phyloP scores from a whole-genome alignment of 2,113 vertebrate genomes.

The Felis catus region DNA sequence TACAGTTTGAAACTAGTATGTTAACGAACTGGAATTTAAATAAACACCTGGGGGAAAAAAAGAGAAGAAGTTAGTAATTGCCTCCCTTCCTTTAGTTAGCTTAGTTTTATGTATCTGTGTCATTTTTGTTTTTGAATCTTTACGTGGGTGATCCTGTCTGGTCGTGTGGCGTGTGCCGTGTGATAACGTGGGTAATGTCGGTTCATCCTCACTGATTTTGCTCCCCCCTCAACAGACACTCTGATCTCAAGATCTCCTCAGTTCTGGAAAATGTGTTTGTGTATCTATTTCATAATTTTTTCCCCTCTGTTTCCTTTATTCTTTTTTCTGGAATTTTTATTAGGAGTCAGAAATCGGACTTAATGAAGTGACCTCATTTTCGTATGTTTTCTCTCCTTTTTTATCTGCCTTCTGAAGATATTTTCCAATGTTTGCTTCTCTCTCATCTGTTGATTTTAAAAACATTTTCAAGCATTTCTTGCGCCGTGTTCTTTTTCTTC shows the following conservation, averaged over 20 bases:
- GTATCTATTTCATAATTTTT: background rate
- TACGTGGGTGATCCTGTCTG: background rate
- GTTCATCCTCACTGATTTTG: background rate
- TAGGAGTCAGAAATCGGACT: background rate
- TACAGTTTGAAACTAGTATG: background rate
- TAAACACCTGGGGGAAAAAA: background rate
- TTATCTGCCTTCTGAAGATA: background rate
- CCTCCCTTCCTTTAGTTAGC: background rate
- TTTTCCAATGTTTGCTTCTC: background rate
- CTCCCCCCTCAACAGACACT: background rate
- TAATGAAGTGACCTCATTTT: background rate
- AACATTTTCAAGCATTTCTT: background rate
- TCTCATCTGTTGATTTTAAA: background rate
- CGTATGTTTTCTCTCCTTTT: background rate
- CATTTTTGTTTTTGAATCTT: background rate
- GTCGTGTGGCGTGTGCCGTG: background rate
- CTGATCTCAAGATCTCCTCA: background rate
- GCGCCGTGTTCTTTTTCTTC: background rate
- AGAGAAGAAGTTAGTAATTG: background rate
- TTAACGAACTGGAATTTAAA: background rate
- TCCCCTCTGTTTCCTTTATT: background rate
- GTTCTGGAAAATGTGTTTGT: background rate
- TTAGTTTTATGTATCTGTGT: background rate
- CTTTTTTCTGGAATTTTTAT: background rate
- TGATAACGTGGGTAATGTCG: no score